These are phyloP conservation scores for Acanthornis magna DNA, from an alignment of 2,797 vertebrate genomes.

Conservation along the genomic window DNA sequence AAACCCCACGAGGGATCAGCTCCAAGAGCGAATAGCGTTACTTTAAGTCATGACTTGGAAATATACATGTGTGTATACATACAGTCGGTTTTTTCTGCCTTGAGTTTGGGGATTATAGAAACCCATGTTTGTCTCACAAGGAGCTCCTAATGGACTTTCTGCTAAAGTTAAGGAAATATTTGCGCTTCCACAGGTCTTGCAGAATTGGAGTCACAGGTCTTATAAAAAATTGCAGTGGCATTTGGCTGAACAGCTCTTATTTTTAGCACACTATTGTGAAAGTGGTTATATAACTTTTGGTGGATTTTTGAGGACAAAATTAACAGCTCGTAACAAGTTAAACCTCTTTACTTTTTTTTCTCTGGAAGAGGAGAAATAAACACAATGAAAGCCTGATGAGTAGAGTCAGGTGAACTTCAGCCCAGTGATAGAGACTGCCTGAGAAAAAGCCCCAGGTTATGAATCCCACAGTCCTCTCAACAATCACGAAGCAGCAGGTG, in stretches of 20 bases:
- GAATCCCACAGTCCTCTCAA: neutral
- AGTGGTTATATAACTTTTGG: conserved; percentile 63
- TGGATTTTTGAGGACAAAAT: conserved; percentile 57
- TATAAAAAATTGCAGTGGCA: conserved; percentile 30
- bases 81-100: neutral
- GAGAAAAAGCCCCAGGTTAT: neutral
- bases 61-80: neutral
- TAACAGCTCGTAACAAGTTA: conserved; percentile 28
- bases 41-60: neutral
- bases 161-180: neutral
- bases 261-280: conserved; percentile 60
- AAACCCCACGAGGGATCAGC: neutral
- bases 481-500: conserved; percentile 44
- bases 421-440: neutral
- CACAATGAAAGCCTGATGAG: neutral
- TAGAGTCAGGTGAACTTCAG: neutral
- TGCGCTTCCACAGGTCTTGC: neutral
- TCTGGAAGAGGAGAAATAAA: neutral
- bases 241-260: conserved; percentile 34
- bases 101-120: neutral
- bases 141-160: neutral
- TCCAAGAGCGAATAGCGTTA: neutral
- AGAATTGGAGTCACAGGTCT: conserved; percentile 32
- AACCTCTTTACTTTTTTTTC: neutral
- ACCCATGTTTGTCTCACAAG: neutral